Percentiles rank a stretch among this genome's conserved stretches.
Conservation (phyloP, 2,888 invertebrate species). For the Salpingus planirostris region DNA sequence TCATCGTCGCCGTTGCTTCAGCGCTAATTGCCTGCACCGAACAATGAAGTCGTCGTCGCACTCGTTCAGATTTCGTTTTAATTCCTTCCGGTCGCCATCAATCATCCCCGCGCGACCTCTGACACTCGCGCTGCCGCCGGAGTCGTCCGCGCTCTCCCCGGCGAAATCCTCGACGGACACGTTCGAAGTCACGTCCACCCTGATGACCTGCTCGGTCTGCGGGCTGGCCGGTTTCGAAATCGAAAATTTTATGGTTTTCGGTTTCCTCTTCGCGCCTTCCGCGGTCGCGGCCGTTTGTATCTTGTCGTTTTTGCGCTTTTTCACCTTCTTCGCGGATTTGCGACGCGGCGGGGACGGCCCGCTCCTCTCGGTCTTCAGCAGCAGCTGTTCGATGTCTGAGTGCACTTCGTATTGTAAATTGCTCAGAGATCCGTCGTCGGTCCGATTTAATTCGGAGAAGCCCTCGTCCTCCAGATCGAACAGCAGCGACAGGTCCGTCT, state of each 20-base stretch:
- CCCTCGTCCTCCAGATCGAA: slow-evolving; percentile 15
- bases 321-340: not conserved
- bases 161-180: slow-evolving; percentile 17
- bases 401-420: slow-evolving; percentile 27
- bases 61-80: slow-evolving; percentile 13
- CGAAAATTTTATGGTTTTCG: slow-evolving; percentile 32
- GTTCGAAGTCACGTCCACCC: slow-evolving; percentile 38
- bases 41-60: slow-evolving; percentile 25
- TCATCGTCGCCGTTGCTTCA: slow-evolving; percentile 20
- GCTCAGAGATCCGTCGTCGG: slow-evolving; percentile 2
- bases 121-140: slow-evolving; percentile 3
- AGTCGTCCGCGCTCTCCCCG: slow-evolving; percentile 2
- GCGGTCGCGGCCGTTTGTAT: too few relatives aligned
- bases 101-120: slow-evolving; percentile 10
- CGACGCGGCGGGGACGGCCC: too few relatives aligned
- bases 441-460: not conserved
- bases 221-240: slow-evolving; percentile 37
- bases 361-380: slow-evolving; percentile 18
- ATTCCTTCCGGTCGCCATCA: slow-evolving; percentile 14
- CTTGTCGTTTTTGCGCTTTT: too few relatives aligned
- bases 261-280: slow-evolving; percentile 4
- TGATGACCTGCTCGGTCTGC: slow-evolving; percentile 36
- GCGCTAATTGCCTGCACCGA: slow-evolving; percentile 25
- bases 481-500: slow-evolving; percentile 11
- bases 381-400: slow-evolving; percentile 30